Base-by-base conservation (phyloP, 1,140 invertebrate genomes). In the Myzus persicae region DNA sequence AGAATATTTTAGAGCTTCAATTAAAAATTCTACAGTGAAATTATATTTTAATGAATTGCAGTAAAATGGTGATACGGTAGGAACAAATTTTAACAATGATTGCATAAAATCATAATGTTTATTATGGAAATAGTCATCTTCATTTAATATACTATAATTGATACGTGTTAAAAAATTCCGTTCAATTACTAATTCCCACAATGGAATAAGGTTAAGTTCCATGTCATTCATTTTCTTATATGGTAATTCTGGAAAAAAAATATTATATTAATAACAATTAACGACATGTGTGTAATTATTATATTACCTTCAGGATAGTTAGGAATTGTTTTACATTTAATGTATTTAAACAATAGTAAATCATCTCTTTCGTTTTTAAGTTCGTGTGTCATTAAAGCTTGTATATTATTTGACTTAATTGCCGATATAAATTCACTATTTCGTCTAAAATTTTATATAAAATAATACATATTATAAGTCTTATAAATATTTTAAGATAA, bases 141-240 rank as follows among this genome's bases (percentile, higher is more conserved):
- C 26, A 54, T 51, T 93, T 24, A 81, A 6, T 26, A 92, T 40
- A 81, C 42, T 48, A 48, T 46, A 42, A 38, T 85, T 38, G 2
- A 93, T 42, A 51, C 11, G n/a, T 31, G 36, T 4, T n/a, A 93
- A 36, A 0, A 93, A 85, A 84, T 40, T 51, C 26, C 46, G 11
- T 54, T 93, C 81, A 54, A 93, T 93, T 51, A 93, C 54, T 40
- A 85, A 51, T 93, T 93, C 91, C 91, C 81, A 93, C 38, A 93
- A 85, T 9, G 91, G 91, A 48, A 93, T 84, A 54, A 93, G 76
- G 42, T 93, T 93, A 20, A 85, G 9, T 54, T 93, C 91, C 24
- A 93, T 82, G 22, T 85, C 81, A 84, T 93, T 93, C 46, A 85
- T 93, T 31, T 54, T 9, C 22, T 36, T 51, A 38, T 26, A 51